Evolutionary conservation across 2,113 vertebrate species (phyloP).

Genomic region (Ramphastos sulfuratus): DNA sequence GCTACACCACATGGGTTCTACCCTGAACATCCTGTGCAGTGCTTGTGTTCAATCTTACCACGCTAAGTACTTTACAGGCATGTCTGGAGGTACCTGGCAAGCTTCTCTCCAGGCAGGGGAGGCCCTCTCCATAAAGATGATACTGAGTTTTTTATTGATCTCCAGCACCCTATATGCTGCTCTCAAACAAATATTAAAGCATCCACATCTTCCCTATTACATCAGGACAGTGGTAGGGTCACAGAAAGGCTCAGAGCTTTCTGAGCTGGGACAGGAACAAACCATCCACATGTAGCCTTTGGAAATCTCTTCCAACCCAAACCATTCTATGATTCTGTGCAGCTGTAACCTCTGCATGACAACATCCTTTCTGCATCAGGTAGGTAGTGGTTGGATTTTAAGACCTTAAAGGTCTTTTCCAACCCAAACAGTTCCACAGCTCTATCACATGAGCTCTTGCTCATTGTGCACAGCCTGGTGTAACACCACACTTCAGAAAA

Average conservation of each 20-base stretch:
- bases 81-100: not conserved
- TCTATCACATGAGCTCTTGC: not conserved
- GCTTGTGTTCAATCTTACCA: rapidly evolving
- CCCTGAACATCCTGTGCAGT: not conserved
- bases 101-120: not conserved
- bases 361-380: not conserved
- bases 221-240: not conserved
- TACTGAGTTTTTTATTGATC: rapidly evolving
- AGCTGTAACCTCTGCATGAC: not conserved
- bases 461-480: not conserved
- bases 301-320: no score
- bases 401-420: no score
- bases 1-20: not conserved
- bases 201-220: not conserved
- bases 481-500: not conserved
- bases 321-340: no score
- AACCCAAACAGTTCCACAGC: no score
- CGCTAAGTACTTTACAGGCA: not conserved
- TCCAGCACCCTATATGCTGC: not conserved
- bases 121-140: not conserved
- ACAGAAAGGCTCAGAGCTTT: not conserved
- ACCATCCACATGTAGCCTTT: rapidly evolving
- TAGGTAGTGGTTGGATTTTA: no score
- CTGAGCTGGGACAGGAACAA: not conserved
- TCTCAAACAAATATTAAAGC: not conserved